Evolutionary conservation across 2,888 invertebrate species (phyloP).

Genomic region (Neria commutata): DNA sequence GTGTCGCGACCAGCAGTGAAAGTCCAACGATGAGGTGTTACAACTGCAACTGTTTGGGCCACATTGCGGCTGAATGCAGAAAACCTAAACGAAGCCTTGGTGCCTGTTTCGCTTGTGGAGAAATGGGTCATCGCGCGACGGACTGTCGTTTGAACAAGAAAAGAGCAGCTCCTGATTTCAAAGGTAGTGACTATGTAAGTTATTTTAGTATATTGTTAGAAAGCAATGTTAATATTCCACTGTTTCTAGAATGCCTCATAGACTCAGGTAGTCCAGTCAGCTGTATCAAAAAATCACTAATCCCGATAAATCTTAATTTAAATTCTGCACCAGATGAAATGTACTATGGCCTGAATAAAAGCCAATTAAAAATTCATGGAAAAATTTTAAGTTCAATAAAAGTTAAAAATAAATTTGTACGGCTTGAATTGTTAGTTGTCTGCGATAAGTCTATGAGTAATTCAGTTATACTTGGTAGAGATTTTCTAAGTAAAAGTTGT

Average conservation of each 20-base stretch:
- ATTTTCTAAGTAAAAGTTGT: neutral
- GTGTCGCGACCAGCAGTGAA: too few relatives aligned
- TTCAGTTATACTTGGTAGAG: constrained; percentile 9
- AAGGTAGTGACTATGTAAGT: neutral
- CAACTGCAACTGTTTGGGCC: neutral
- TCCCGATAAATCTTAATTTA: constrained; percentile 18
- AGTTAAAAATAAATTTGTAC: constrained; percentile 12
- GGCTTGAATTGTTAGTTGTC: constrained; percentile 10
- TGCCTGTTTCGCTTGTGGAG: constrained; percentile 15
- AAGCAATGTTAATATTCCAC: constrained; percentile 2
- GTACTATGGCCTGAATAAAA: constrained; percentile 28
- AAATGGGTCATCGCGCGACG: neutral
- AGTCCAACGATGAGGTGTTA: too few relatives aligned
- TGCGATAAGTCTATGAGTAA: constrained; percentile 14
- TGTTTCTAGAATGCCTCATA: constrained; percentile 29
- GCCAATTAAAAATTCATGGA: constrained; percentile 18
- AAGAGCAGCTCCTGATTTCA: neutral
- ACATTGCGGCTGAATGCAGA: neutral
- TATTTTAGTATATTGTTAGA: constrained; percentile 1
- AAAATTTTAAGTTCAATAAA: constrained; percentile 17
- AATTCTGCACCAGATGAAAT: constrained; percentile 1
- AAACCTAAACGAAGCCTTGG: constrained; percentile 11
- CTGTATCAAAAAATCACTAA: constrained; percentile 9
- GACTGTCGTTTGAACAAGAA: too few relatives aligned
- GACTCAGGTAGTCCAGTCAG: constrained; percentile 32